These are phyloP conservation scores for Diadophis punctatus DNA, from an alignment of 2,113 vertebrate genomes.

Conservation along the genomic window DNA sequence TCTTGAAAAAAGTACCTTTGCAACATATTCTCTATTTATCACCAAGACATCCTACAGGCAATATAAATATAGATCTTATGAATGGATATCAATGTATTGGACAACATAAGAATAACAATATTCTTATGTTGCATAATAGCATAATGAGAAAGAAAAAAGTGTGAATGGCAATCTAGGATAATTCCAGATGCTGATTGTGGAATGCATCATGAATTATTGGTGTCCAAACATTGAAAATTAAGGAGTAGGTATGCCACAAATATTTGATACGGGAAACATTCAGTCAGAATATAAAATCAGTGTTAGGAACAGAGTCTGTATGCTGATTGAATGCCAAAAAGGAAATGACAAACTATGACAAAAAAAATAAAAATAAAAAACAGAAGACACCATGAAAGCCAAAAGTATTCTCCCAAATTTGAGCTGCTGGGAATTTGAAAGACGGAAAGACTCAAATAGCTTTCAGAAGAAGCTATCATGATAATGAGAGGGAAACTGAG, in stretches of 20 bases:
- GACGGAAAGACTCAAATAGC: background rate
- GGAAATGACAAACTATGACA: background rate
- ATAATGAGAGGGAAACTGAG: background rate
- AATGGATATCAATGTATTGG: background rate
- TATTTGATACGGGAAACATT: background rate
- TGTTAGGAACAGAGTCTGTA: background rate
- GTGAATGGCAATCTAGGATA: background rate
- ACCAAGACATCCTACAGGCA: background rate
- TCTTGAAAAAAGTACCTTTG: no score
- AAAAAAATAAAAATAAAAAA: background rate
- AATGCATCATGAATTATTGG: background rate
- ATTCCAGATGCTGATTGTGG: background rate
- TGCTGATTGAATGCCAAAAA: background rate
- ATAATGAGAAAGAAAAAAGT: background rate
- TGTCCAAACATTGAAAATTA: background rate
- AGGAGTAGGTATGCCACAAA: background rate
- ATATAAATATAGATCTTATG: background rate
- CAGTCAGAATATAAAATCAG: background rate
- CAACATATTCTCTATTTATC: background rate
- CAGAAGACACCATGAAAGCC: background rate
- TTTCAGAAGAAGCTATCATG: background rate
- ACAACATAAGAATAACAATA: background rate
- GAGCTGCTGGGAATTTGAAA: background rate
- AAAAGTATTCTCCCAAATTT: background rate
- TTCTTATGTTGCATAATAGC: no score